Conservation (phyloP, 1,140 invertebrate genomes). For the Microvelia longipes region DNA sequence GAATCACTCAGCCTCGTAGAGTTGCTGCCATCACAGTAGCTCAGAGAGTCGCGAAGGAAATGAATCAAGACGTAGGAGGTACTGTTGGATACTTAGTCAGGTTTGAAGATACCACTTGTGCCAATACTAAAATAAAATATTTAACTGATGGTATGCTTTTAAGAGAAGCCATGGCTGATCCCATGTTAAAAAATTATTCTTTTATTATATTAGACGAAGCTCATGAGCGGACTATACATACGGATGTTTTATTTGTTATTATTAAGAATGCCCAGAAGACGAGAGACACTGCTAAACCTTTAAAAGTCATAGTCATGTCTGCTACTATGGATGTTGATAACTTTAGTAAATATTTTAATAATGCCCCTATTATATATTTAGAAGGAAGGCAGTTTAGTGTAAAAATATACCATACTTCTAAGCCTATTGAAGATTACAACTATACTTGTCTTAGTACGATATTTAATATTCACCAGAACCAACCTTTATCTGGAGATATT, state of each 20-base stretch:
- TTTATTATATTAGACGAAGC: slow-evolving; percentile 91
- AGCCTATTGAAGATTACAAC: slow-evolving; percentile 70
- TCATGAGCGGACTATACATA: slow-evolving; percentile 90
- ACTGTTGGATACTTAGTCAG: slow-evolving; percentile 79
- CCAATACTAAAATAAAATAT: slow-evolving; percentile 68
- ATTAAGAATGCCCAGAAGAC: slow-evolving; percentile 61
- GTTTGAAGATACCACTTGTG: slow-evolving; percentile 72
- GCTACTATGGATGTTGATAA: slow-evolving; percentile 91
- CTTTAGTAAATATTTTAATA: slow-evolving; percentile 80
- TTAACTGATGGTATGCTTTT: slow-evolving; percentile 92
- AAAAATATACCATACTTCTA: slow-evolving; percentile 52
- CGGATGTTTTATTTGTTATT: slow-evolving; percentile 80
- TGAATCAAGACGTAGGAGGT: slow-evolving; percentile 44
- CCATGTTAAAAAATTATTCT: slow-evolving; percentile 55
- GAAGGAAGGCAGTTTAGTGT: slow-evolving; percentile 79
- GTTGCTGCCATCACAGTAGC: slow-evolving; percentile 87
- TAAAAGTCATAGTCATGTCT: slow-evolving; percentile 81
- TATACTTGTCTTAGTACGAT: slow-evolving; percentile 66
- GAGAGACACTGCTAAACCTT: slow-evolving; percentile 38
- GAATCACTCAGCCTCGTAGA: slow-evolving; percentile 70
- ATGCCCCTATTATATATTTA: slow-evolving; percentile 70
- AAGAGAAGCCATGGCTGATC: slow-evolving; percentile 65
- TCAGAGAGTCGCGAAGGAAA: slow-evolving; percentile 67
- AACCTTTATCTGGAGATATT: slow-evolving; percentile 64
- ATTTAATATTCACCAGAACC: slow-evolving; percentile 76